Evolutionary conservation across 1,140 invertebrate species (phyloP), one percentile per base, ranked within the genome.

Genomic region (Amyelois transitella): DNA sequence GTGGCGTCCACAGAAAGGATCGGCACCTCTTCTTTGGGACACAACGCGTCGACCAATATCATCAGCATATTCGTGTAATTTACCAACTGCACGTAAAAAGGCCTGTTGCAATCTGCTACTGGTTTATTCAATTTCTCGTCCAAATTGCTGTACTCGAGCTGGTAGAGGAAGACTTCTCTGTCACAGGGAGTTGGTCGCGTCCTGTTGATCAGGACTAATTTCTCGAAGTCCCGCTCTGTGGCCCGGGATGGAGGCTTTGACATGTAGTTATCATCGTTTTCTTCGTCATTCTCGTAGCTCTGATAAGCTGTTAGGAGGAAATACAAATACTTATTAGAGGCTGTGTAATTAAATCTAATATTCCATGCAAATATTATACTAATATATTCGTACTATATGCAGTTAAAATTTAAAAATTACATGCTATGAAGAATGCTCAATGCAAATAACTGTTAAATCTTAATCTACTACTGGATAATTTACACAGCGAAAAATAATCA

Each of bases 41-140:
- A 95, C 6, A 91, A 71, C 10, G 90, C 92, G 69, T 96, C 93
- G 1, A 96, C 92, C 1, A 96, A 94, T 0, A 97, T 83, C 53
- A 97, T 85, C 3, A 98, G 89, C 88, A 97, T 91, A 77, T 97
- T 97, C 43, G 94, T 97, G 43, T 91, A 91, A 25, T 93, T 92
- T 25, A 97, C 94, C 25, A 92, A 91, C 64, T 97, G 93, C 1
- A 95, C 94, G 54, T 96, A 93, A 87, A 95, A 98, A 14, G 94
- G 93, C 64, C 94, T 61, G 2, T 76, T 67, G 61, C 84, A 88
- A 51, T 81, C 74, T 17, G 65, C 69, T n/a, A 79, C 21, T 8
- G 77, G 82, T 25, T 78, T 83, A 47, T 79, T 82, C 5, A 85
- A 60, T 53, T 86, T 86, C 28, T 78, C 73, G 18, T 85, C 75